A percentile compares a stretch with the other conserved stretches of the same genome.
phyloP scores from a whole-genome alignment of 30 jellyfish, hydroid and myxozoan genomes.

The Chrysaora quinquecirrha region DNA sequence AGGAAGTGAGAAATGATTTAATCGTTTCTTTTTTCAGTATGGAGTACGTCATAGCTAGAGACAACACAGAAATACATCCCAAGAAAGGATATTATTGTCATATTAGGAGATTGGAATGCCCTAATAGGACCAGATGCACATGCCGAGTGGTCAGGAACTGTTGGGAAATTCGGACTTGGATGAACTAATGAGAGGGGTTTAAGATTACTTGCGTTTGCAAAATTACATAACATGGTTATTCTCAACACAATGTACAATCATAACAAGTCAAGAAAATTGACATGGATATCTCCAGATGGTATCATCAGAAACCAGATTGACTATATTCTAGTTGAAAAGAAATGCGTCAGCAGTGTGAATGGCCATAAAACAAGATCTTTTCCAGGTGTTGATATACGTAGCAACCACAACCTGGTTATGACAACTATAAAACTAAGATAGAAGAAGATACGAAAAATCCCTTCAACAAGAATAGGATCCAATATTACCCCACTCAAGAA shows the following conservation, averaged over 20 bases:
- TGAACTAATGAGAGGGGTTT: conserved; percentile 47
- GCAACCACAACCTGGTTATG: conserved; percentile 34
- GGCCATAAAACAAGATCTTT: conserved; percentile 13
- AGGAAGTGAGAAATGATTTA: too few species aligned
- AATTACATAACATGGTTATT: conserved; percentile 18
- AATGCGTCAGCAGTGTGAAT: conserved; percentile 15
- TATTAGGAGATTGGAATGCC: conserved; percentile 57
- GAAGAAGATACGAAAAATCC: not conserved
- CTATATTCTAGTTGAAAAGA: conserved; percentile 14
- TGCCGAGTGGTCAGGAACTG: conserved; percentile 26
- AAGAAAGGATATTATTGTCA: conserved; percentile 20
- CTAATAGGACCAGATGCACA: conserved; percentile 38
- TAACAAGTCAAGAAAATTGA: conserved; percentile 18
- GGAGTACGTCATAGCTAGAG: too few species aligned
- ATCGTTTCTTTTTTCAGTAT: too few species aligned
- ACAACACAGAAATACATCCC: not conserved
- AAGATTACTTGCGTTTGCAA: conserved; percentile 16
- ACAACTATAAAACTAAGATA: conserved; percentile 30
- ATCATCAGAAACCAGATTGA: conserved; percentile 20
- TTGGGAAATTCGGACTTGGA: conserved; percentile 39
- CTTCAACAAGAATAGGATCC: not conserved
- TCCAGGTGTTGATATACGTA: conserved; percentile 42
- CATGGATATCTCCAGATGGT: conserved; percentile 47
- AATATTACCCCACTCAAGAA: not conserved
- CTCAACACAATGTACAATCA: conserved; percentile 21